Conservation (phyloP, 1,140 invertebrate genomes). For the Drosophila leontia region DNA sequence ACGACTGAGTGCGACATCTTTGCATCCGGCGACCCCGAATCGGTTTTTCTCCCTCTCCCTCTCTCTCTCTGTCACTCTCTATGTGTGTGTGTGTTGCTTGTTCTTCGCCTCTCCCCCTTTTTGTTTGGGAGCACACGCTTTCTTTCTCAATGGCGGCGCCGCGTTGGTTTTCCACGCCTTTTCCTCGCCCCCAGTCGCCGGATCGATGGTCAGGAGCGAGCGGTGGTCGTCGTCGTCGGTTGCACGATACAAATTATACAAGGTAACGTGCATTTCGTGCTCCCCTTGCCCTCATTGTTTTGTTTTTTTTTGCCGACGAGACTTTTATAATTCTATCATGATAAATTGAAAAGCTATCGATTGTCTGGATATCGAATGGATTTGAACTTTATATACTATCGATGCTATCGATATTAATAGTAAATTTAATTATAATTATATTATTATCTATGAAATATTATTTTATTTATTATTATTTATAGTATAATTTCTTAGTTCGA, state of each 20-base stretch:
- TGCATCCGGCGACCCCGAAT: constrained; percentile 34
- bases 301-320: constrained; percentile 6
- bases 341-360: too few species aligned
- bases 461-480: too few species aligned
- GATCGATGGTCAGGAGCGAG: constrained; percentile 24
- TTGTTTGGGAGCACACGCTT: constrained; percentile 50
- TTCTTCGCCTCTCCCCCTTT: constrained; percentile 9
- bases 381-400: too few species aligned
- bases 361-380: too few species aligned
- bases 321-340: background rate
- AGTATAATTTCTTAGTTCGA: too few species aligned
- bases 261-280: constrained; percentile 5
- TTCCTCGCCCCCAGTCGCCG: constrained; percentile 15
- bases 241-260: constrained; percentile 15
- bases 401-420: too few species aligned
- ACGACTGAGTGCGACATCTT: constrained; percentile 30
- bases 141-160: constrained; percentile 58
- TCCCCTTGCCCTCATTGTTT: constrained; percentile 8
- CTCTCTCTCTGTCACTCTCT: constrained; percentile 3
- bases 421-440: too few species aligned
- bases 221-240: constrained; percentile 23
- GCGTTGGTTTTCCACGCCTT: constrained; percentile 37
- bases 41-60: constrained; percentile 15
- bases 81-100: constrained; percentile 18
- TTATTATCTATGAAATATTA: too few species aligned